Evolutionary conservation across 2,888 invertebrate genomes (phyloP).

Genomic region (Trichopria drosophilae): DNA sequence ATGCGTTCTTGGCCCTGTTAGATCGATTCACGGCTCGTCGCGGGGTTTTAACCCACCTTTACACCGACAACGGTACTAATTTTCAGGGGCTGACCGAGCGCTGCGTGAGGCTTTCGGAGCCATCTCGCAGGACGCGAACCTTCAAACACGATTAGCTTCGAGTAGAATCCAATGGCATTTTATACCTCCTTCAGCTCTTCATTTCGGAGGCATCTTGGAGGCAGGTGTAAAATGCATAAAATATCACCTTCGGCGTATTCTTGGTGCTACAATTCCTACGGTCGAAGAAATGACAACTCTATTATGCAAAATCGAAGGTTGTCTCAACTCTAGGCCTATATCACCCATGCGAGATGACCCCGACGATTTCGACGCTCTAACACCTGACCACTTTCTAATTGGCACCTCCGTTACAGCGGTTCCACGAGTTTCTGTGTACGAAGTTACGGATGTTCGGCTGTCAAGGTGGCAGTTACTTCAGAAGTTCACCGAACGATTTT

Average conservation of each 20-base stretch:
- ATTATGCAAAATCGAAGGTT: slow-evolving; percentile 5
- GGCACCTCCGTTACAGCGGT: neutral
- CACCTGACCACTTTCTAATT: neutral
- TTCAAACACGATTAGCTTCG: too few species aligned
- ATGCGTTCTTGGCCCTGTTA: too few species aligned
- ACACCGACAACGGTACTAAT: too few species aligned
- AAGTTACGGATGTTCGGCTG: neutral
- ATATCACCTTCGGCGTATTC: slow-evolving; percentile 1
- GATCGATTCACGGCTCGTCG: too few species aligned
- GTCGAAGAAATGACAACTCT: neutral
- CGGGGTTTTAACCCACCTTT: too few species aligned
- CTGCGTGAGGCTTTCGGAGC: too few species aligned
- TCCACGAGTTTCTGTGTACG: neutral
- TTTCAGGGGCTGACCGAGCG: neutral
- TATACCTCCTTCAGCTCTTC: neutral
- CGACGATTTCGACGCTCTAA: too few species aligned
- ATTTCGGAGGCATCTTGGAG: neutral
- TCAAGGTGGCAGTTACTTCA: neutral
- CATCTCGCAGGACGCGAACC: too few species aligned
- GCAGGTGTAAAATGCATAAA: neutral
- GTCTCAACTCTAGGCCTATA: neutral
- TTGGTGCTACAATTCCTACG: neutral
- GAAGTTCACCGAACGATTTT: neutral
- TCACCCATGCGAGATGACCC: neutral
- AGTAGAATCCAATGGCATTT: too few species aligned